Evolutionary conservation across 1,140 invertebrate genomes (phyloP), one percentile per base, ranked within the genome.

Genomic region (Drosophila erecta): DNA sequence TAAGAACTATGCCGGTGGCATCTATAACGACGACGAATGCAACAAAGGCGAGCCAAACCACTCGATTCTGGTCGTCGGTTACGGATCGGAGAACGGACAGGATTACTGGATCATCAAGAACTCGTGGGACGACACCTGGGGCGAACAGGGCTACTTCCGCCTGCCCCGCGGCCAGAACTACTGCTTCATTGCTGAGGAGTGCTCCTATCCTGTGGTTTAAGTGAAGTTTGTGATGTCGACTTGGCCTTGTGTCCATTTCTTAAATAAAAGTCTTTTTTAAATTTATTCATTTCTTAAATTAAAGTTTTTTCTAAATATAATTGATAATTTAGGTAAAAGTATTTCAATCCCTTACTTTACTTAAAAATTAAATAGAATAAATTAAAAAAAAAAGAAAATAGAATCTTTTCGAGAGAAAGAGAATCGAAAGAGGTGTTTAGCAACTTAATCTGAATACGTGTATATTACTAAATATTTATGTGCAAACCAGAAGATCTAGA

Each of bases 21-120:
- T 94, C n/a, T 94, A 94, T 62, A 93, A 92, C 43, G 94, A 94
- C 56, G 76, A 90, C 22, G 76, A 93, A 15, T 95, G 94, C 81
- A 93, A 93, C 20, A 76, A 90, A 0, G 79, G 61, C 1, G 76
- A 90, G 11, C 72, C 92, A 11, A 95, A 95, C 80, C 95, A 95
- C 69, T 94, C 93, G 0, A 93, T 95, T 2, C 83, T 94, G 0
- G 92, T 95, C 3, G 94, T 95, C 0, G 95, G 94, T 2, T 94
- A 94, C 57, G 94, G 95, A 11, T 93, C 92, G 2, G 93, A 94
- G 57, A 85, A 93, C 20, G 94, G 93, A 0, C 64, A 93, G 38
- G 94, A 96, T 38, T 97, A 96, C 91, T 97, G 96, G 96, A 93
- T 97, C 49, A 93, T 97, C n/a, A 97, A 97, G 92, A 97, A 97